Percentiles rank a stretch among this genome's conserved stretches.
phyloP scores from a whole-genome alignment of 1,140 invertebrate genomes.

The Neuroterus valhalla region DNA sequence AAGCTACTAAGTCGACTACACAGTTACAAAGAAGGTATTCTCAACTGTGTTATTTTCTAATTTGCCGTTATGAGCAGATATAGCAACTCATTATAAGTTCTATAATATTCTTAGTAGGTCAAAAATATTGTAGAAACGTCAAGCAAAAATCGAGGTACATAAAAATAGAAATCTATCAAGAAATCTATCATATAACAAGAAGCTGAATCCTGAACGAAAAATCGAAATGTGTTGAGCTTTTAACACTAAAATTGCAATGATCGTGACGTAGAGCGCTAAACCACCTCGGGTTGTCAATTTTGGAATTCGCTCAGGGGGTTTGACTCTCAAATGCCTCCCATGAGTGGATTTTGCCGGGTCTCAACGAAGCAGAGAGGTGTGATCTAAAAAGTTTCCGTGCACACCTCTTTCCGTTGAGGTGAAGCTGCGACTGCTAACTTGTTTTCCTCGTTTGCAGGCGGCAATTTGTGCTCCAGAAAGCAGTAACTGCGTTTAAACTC shows the following conservation, averaged over 20 bases:
- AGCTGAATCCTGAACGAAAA: no score
- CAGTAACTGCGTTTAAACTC: conserved; percentile 26
- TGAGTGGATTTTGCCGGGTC: not conserved
- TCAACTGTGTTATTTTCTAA: no score
- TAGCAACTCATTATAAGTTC: no score
- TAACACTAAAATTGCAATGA: not conserved
- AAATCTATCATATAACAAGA: not conserved
- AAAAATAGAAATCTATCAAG: no score
- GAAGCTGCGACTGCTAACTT: conserved; percentile 25
- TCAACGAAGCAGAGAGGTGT: not conserved
- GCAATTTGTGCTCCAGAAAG: conserved; percentile 25
- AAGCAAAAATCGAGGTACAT: no score
- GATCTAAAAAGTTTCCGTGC: not conserved
- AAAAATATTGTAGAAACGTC: no score
- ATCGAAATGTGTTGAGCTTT: not conserved
- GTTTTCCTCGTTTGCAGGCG: conserved; percentile 19
- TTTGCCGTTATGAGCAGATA: no score
- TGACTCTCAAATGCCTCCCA: not conserved
- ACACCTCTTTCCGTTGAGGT: not conserved
- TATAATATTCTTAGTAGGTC: no score
- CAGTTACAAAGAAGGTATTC: no score
- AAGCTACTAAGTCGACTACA: no score
- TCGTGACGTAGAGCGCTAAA: not conserved
- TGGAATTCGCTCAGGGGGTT: not conserved
- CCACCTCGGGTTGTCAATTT: not conserved